Evolutionary conservation across 2,113 vertebrate genomes (phyloP), one percentile per base, ranked within the genome.

Genomic region (Brachionichthys hirsutus): DNA sequence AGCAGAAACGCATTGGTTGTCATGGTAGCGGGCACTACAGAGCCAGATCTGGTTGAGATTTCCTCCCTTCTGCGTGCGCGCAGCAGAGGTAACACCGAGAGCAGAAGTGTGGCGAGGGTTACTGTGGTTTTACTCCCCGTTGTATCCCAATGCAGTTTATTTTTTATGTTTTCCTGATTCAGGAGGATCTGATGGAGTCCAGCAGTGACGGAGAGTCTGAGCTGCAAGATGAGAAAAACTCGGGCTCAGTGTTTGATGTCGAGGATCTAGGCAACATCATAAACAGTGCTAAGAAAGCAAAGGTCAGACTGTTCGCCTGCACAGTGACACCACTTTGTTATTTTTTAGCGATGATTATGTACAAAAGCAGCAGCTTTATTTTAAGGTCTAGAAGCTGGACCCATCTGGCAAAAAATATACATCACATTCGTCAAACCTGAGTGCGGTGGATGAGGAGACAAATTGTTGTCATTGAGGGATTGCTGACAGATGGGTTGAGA

Each of bases 261-360:
- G 97, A 99, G 75, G 97, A 96, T 84, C 90, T 98, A 0, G 96
- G 95, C 30, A 86, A 75, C 48, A 70, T 95, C n/a, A 88, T 97
- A 92, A 92, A 50, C 56, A 85, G 47, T 4, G 15, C 85, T 77
- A 97, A 88, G 86, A 94, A 90, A 85, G 83, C 86, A 41, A 94
- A 98, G 96, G 96, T 80, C 56, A 77, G 83, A 19, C n/a, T 6
- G 36, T 17, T 22, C 14, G 0, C 16, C 19, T 6, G 18, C 24
- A 24, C 43, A n/a, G 9, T 54, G 11, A 46, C 19, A 10, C 2
- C 16, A 34, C 17, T 45, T 52, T 34, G 24, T 20, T 40, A 9
- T 24, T 54, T 6, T 20, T 36, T 14, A 40, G 15, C 8, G 24
- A 30, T 30, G 24, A 30, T 30, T 30, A 30, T 30, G 24, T 30